Percentiles rank a stretch among this genome's conserved stretches.
Conservation (phyloP, 2,113 vertebrate species). For the Proteles cristata region DNA sequence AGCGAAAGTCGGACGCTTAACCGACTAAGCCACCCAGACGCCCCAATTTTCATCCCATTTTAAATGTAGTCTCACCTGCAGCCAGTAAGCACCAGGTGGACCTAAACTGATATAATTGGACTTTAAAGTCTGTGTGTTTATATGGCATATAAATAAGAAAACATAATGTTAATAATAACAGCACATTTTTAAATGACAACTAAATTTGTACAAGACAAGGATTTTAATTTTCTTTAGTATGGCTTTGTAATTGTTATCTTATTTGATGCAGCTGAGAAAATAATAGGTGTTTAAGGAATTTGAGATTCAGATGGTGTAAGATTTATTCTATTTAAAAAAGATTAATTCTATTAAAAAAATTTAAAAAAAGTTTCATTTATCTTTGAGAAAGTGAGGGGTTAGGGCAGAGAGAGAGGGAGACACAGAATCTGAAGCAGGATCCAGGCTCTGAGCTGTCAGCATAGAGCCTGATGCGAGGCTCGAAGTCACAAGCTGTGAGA, state of each 20-base stretch:
- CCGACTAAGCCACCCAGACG: too few relatives aligned
- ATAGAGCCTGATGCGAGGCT: too few relatives aligned
- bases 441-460: too few relatives aligned
- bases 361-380: too few relatives aligned
- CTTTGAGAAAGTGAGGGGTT: too few relatives aligned
- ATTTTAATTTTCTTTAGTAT: not conserved
- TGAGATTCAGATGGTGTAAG: not conserved
- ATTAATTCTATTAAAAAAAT: too few relatives aligned
- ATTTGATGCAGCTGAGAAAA: not conserved
- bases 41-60: not conserved
- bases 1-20: too few relatives aligned
- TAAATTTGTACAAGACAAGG: not conserved
- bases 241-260: not conserved
- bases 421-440: too few relatives aligned
- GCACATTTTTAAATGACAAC: too few relatives aligned
- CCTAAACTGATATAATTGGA: rapidly evolving
- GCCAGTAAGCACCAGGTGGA: not conserved
- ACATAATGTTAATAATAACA: not conserved
- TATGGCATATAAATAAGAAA: not conserved
- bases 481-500: too few relatives aligned
- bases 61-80: rapidly evolving
- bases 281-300: not conserved
- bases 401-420: too few relatives aligned
- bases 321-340: not conserved
- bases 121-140: not conserved